Base-by-base conservation (phyloP, 2,888 invertebrate genomes). In the Tenthredo mesomela region DNA sequence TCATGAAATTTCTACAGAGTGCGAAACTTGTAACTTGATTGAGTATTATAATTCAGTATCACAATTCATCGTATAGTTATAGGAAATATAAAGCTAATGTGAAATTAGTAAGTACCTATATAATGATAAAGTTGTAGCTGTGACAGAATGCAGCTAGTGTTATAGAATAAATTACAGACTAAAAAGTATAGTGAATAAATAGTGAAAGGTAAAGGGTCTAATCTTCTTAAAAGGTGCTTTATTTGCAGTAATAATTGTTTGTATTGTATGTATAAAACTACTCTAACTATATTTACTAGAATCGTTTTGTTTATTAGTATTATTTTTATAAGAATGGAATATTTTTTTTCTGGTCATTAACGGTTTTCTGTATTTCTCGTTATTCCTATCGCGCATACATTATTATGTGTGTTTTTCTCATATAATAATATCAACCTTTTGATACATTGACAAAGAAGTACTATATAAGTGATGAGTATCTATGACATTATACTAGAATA, bases 221-320 rank as follows among this genome's bases (percentile, higher is more conserved):
- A 50, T 82, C 71, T 90, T 89, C 88, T 87, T 91, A 92, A 91
- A 92, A 91, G 91, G 88, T 89, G 88, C 88, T 90, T 92, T 91
- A 91, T 92, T 90, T 89, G 88, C 86, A 88, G 90, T 90, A 90
- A 89, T 89, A 82, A 70, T 67, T 82, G 78, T 77, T 91, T 87
- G 87, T 91, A 89, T 88, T 87, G 87, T 90, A 91, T 89, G 91
- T 92, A 92, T 91, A 92, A 92, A 92, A 92, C 89, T 91, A 91
- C 85, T 90, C 89, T 91, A 90, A 88, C 87, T 87, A 86, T 87
- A 86, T 87, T 82, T 84, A 75, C 84, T 87, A 88, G 87, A 88
- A 90, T 88, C 89, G 87, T 86, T 87, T 88, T 89, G 86, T 87
- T 87, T 87, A 87, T 87, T 90, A 88, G 87, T 87, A 87, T 87